phyloP scores from a whole-genome alignment of 2,888 invertebrate genomes.

The Tipula helvola region DNA sequence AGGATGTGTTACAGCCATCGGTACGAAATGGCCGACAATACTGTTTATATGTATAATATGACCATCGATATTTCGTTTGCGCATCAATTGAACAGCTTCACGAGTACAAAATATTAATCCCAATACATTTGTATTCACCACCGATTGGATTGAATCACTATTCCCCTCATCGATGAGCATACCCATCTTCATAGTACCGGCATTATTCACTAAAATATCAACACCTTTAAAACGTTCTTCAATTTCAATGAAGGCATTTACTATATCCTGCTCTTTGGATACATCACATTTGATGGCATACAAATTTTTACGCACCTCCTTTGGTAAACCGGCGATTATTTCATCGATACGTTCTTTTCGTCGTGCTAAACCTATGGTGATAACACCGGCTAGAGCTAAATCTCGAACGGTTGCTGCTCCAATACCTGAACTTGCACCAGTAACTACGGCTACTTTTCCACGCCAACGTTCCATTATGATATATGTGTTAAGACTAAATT shows the following conservation, averaged over 20 bases:
- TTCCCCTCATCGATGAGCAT: slow-evolving; percentile 18
- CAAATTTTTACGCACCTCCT: slow-evolving; percentile 20
- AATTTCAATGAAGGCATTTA: slow-evolving; percentile 40
- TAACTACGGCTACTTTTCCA: not conserved
- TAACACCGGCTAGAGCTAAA: not conserved
- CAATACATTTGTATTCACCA: slow-evolving; percentile 36
- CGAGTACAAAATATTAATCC: slow-evolving; percentile 35
- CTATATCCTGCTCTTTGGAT: slow-evolving; percentile 39
- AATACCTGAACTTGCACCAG: not conserved
- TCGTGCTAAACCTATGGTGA: slow-evolving; percentile 14
- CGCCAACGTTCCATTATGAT: not conserved
- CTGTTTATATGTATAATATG: slow-evolving; percentile 37
- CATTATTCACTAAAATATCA: slow-evolving; percentile 45
- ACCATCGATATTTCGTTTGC: slow-evolving; percentile 29
- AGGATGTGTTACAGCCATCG: slow-evolving; percentile 18
- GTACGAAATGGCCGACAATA: slow-evolving; percentile 36
- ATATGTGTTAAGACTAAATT: too few species aligned
- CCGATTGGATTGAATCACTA: slow-evolving; percentile 10
- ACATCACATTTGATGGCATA: slow-evolving; percentile 36
- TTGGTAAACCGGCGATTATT: slow-evolving; percentile 18
- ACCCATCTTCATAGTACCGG: slow-evolving; percentile 30
- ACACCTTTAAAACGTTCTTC: slow-evolving; percentile 38
- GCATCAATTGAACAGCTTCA: slow-evolving; percentile 39
- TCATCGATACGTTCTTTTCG: too few species aligned
- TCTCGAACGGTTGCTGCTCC: not conserved